Percentiles rank a stretch among this genome's conserved stretches.
These are phyloP conservation scores for Pristionchus fissidentatus DNA, from an alignment of 2,888 invertebrate genomes.

Conservation along the genomic window DNA sequence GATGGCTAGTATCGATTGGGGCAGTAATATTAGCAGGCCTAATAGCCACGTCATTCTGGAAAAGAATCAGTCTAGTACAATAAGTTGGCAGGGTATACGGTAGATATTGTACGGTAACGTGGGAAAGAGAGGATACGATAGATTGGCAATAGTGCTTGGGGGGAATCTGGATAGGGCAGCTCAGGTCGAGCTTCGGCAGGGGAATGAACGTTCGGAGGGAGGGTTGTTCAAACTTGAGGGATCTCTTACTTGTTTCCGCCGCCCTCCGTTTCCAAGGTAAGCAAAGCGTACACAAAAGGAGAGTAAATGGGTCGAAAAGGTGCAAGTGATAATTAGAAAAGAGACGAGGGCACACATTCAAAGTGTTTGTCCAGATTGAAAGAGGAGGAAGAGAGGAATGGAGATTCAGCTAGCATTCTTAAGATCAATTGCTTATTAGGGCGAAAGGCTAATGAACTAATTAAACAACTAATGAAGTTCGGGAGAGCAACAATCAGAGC, in stretches of 20 bases:
- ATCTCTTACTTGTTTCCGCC: slow-evolving; percentile 18
- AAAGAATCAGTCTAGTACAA: background rate
- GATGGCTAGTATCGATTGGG: background rate
- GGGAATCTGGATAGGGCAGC: background rate
- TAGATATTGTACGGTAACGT: background rate
- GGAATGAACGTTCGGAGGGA: background rate
- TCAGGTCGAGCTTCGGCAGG: background rate
- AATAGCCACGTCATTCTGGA: background rate
- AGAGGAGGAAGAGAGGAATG: background rate
- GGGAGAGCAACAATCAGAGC: background rate
- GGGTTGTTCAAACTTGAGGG: too few species aligned
- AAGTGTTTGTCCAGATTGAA: background rate
- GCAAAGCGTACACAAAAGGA: slow-evolving; percentile 35
- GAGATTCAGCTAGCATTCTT: background rate
- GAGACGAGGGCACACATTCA: background rate
- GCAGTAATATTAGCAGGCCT: background rate
- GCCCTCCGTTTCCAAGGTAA: slow-evolving; percentile 35
- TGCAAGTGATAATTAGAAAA: slow-evolving; percentile 24
- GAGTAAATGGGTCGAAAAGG: background rate
- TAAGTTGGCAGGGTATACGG: background rate
- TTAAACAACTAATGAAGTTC: too few species aligned
- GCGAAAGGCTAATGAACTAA: too few species aligned
- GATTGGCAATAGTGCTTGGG: background rate
- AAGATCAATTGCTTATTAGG: background rate
- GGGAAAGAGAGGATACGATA: background rate